Evolutionary conservation across 2,797 vertebrate genomes (phyloP).

Genomic region (Chloroceryle amazona): DNA sequence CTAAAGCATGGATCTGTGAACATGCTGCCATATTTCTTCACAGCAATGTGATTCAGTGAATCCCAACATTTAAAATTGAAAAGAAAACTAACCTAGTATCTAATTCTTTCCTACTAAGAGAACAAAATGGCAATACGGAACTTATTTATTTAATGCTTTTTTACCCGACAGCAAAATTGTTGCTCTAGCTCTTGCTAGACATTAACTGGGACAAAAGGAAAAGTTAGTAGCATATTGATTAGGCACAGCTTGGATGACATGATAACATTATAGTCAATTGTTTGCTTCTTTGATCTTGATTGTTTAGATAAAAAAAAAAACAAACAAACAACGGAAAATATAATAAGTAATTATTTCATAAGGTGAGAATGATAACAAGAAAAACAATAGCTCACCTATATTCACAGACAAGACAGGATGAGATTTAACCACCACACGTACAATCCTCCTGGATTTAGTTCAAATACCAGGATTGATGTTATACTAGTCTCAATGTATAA

Average conservation of each 20-base stretch:
- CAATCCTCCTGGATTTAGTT: neutral
- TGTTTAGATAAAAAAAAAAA: neutral
- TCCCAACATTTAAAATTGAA: neutral
- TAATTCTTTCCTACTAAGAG: slow-evolving; percentile 10
- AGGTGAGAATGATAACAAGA: neutral
- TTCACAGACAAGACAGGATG: neutral
- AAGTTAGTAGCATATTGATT: slow-evolving; percentile 7
- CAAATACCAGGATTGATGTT: neutral
- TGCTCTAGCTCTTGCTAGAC: neutral
- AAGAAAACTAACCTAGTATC: neutral
- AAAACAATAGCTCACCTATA: neutral
- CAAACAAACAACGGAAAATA: neutral
- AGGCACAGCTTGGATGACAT: neutral
- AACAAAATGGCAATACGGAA: neutral
- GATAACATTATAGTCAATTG: neutral
- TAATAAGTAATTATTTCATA: slow-evolving; percentile 39
- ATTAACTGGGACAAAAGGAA: slow-evolving; percentile 12
- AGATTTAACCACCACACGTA: neutral
- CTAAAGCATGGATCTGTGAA: neutral
- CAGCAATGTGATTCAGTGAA: neutral
- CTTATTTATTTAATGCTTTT: slow-evolving; percentile 29
- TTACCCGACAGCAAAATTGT: neutral
- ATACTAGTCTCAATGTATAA: neutral
- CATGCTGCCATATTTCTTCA: neutral
- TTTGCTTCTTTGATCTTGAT: neutral